These are phyloP conservation scores for Oppia nitens DNA, from an alignment of 1,140 invertebrate genomes.

Conservation along the genomic window DNA sequence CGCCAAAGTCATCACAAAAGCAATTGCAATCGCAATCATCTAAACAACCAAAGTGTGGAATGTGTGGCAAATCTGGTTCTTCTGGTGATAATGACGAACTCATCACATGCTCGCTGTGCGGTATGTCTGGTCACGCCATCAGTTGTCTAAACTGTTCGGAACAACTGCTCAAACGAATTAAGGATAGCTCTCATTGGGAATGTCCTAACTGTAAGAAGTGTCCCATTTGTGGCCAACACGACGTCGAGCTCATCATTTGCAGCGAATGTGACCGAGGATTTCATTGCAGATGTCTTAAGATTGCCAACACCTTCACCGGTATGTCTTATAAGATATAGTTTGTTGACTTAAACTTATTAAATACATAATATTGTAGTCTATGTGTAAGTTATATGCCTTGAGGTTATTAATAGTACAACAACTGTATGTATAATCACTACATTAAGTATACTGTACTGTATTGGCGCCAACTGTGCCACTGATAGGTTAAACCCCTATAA, in stretches of 20 bases:
- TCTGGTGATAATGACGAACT: constrained; percentile 5
- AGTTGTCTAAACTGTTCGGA: constrained; percentile 6
- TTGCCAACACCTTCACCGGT: constrained; percentile 16
- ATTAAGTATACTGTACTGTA: too few relatives aligned
- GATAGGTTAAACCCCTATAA: too few relatives aligned
- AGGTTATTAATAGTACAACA: too few relatives aligned
- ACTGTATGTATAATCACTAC: too few relatives aligned
- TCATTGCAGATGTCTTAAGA: constrained; percentile 51
- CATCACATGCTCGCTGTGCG: constrained; percentile 14
- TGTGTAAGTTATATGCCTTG: too few relatives aligned
- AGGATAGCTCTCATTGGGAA: constrained; percentile 11
- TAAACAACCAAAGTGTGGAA: not conserved
- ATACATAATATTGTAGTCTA: too few relatives aligned
- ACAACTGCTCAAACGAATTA: constrained; percentile 6
- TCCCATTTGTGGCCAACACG: constrained; percentile 23
- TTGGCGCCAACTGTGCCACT: too few relatives aligned
- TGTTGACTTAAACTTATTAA: too few relatives aligned
- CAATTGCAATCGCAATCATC: not conserved
- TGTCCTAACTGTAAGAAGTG: constrained; percentile 19
- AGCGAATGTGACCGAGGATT: constrained; percentile 73
- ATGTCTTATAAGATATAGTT: not conserved
- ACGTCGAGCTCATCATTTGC: constrained; percentile 49
- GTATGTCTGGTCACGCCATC: constrained; percentile 6
- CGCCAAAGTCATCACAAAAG: not conserved
- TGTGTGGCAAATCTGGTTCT: not conserved